Percentiles rank a stretch among this genome's conserved stretches.
Evolutionary conservation across 2,888 invertebrate species (phyloP).

Genomic region (Rugalucina vietnamica): DNA sequence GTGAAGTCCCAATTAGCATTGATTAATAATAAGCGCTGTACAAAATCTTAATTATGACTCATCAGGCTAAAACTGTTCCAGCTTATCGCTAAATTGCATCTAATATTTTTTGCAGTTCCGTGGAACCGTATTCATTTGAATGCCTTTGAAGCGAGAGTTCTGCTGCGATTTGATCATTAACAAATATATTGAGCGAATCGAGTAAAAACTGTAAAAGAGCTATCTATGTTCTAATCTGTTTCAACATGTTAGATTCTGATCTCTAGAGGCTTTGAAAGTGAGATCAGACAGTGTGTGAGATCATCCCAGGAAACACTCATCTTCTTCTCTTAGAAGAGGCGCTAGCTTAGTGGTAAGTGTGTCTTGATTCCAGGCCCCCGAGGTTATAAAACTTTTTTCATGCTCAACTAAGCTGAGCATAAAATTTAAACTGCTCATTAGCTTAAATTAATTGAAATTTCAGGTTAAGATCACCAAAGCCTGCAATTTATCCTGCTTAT

Average conservation of each 20-base stretch:
- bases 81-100: not conserved
- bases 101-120: not conserved
- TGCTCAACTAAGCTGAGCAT: no score
- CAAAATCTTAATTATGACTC: not conserved
- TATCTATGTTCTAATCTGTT: not conserved
- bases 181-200: not conserved
- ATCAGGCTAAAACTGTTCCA: not conserved
- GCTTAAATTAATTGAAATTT: no score
- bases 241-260: not conserved
- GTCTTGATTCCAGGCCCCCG: no score
- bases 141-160: not conserved
- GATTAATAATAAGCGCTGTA: constrained; percentile 3
- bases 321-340: no score
- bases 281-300: not conserved
- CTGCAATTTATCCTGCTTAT: no score
- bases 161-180: not conserved
- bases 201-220: not conserved
- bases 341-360: no score
- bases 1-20: not conserved
- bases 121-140: not conserved
- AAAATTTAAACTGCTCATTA: no score
- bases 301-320: no score
- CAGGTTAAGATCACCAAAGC: no score
- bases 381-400: no score
- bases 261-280: not conserved